A percentile compares a stretch with the other conserved stretches of the same genome.
Conservation (phyloP, 23 tunicate species). For the Ciona savignyi region DNA sequence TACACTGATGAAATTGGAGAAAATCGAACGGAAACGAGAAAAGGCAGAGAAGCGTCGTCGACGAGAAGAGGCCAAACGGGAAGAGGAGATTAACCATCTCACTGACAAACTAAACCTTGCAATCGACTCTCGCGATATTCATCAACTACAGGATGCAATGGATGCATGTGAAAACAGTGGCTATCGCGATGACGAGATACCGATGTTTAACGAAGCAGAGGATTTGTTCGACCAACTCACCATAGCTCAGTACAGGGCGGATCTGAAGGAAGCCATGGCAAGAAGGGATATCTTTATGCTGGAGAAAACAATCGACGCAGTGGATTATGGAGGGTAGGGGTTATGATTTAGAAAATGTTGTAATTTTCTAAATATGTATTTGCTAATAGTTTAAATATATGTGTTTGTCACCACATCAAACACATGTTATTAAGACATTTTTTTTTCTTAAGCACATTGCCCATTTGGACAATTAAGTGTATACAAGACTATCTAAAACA, state of each 20-base stretch:
- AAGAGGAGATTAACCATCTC: constrained; percentile 39
- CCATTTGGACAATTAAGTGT: too few species aligned
- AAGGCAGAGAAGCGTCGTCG: constrained; percentile 31
- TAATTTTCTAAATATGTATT: too few species aligned
- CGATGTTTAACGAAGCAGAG: constrained; percentile 51
- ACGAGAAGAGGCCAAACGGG: constrained; percentile 20
- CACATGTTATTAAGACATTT: too few species aligned
- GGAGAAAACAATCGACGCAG: constrained; percentile 54
- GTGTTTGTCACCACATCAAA: too few species aligned
- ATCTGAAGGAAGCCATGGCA: constrained; percentile 36
- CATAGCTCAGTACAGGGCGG: constrained; percentile 20
- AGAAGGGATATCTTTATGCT: constrained; percentile 41
- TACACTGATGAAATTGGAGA: too few species aligned
- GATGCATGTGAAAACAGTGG: constrained; percentile 68
- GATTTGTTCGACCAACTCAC: constrained; percentile 51
- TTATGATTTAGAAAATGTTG: too few species aligned
- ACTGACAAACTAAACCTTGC: constrained; percentile 25
- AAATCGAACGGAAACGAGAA: too few species aligned
- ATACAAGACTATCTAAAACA: too few species aligned
- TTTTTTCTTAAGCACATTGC: too few species aligned
- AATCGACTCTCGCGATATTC: constrained; percentile 33
- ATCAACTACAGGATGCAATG: constrained; percentile 54
- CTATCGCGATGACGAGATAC: constrained; percentile 53
- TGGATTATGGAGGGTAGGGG: constrained; percentile 78
- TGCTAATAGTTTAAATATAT: too few species aligned